Evolutionary conservation across 2,797 vertebrate species (phyloP), one percentile per base, ranked within the genome.

Genomic region (Chelonia mydas): DNA sequence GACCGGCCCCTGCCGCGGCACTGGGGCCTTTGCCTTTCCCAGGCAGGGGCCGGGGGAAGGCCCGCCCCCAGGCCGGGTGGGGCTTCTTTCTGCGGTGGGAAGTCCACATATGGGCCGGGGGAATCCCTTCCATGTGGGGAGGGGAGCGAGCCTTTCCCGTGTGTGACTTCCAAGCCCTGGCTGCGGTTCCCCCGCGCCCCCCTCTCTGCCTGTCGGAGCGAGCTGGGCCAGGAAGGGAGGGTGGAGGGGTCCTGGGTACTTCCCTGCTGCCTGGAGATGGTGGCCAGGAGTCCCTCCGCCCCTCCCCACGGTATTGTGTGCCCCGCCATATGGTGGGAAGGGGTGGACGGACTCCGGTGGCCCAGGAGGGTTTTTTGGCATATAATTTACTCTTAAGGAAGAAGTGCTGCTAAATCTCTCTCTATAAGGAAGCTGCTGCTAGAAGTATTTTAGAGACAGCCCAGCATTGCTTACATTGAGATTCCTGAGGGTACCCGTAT

Each of bases 141-240:
- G n/a, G 16, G 5, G 65, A 72, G 65, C 10, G 17, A 23, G 10
- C 19, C 19, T 41, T 11, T 23, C 19, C 65, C 65, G 0, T n/a
- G 2, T 57, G 0, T 7, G 61, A 13, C 11, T 28, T 5, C 55
- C 10, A 6, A 12, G 33, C 13, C 33, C 16, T 19, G 33, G 33
- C 61, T 37, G 72, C n/a, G 6, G 19, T 11, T n/a, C 17, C 17
- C n/a, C 12, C 3, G 4, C 49, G 41, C 53, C 53, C 21, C 54
- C 9, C 10, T 13, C 50, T 6, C 50, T 1, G 27, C 6, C 19
- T 37, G 3, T 3, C 11, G 65, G n/a, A 37, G 65, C 2, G 5
- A 37, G n/a, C 65, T 37, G 65, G 61, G 33, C 9, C 37, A 11
- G 59, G 28, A 7, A 31, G n/a, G n/a, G n/a, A 2, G n/a, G n/a